Base-by-base conservation (phyloP, 1,140 invertebrate genomes). In the Oncopodura yosiiana region DNA sequence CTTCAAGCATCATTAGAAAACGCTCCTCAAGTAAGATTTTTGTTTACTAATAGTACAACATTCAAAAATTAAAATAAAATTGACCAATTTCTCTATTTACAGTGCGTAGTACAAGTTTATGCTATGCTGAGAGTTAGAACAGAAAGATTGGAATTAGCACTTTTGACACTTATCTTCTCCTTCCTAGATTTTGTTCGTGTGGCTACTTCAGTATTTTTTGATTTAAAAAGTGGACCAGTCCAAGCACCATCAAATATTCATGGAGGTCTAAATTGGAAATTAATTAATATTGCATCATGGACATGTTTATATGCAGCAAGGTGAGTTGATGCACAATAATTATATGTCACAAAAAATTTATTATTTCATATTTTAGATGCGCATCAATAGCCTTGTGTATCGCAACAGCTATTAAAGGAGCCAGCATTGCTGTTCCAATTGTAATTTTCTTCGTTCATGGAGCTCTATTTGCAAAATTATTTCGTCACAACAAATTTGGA, bases 141-240 rank as follows among this genome's bases (percentile, higher is more conserved):
- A 11, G 60, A 62, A 27, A 26, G 58, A 36, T 14, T 19, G 30
- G 9, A 14, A 24, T 30, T 58, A 1, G 60, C 48, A 44, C 16
- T 48, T 21, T 26, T 58, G 16, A 62, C 60, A 1, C 37, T 62
- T 16, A 23, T 41, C 6, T 53, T 62, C 27, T 58, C 60, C 5
- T 62, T 62, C 18, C 12, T 62, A 11, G 60, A 62, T 30, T 62
- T 62, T 45, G 39, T 62, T 39, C 56, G 60, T 14, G 56, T 62
- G 1, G 49, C 52, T 16, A 49, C 39, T 16, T 18, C 34, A 6
- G 49, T 62, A 8, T 49, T 43, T 30, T 62, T 56, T 56, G 46
- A 62, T 37, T 9, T 50, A 24, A 4, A 21, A 8, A 21, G 19
- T 52, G 60, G 60, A 1, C 60, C 60, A 27, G 56, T 62, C 1